These are phyloP conservation scores for Eudyptes chrysolophus DNA, from an alignment of 2,113 vertebrate genomes.

Conservation along the genomic window DNA sequence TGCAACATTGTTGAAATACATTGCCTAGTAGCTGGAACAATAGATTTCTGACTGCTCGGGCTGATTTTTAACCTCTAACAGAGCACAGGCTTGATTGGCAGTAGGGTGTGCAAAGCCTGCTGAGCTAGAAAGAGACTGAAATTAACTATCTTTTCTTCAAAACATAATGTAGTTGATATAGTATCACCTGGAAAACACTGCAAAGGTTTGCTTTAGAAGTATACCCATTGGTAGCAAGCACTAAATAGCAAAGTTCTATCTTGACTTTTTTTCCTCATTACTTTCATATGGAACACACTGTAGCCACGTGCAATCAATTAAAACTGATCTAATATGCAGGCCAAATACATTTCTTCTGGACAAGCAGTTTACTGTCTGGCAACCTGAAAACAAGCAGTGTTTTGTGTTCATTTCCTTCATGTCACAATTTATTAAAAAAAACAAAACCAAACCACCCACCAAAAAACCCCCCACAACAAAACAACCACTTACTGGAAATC, in stretches of 20 bases:
- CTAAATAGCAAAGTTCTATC: neutral
- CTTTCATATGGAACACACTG: neutral
- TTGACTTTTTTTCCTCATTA: neutral
- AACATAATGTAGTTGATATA: neutral
- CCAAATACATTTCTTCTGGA: neutral
- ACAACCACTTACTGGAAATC: conserved; percentile 90
- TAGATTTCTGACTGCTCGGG: neutral
- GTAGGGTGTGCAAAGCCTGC: neutral
- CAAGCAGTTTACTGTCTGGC: neutral
- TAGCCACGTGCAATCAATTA: neutral
- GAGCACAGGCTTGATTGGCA: neutral
- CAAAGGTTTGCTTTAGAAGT: neutral
- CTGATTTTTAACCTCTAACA: neutral
- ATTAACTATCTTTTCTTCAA: neutral
- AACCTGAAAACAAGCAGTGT: neutral
- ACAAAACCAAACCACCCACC: neutral
- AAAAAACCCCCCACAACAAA: neutral
- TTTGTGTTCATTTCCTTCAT: neutral
- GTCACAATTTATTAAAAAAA: neutral
- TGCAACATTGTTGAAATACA: neutral
- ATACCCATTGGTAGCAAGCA: neutral
- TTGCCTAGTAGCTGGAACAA: neutral
- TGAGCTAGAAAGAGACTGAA: neutral
- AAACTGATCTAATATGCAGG: neutral
- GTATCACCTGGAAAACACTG: neutral